A percentile compares a stretch with the other conserved stretches of the same genome.
phyloP scores from a whole-genome alignment of 2,797 vertebrate genomes.

The Pangasius larnaudii region DNA sequence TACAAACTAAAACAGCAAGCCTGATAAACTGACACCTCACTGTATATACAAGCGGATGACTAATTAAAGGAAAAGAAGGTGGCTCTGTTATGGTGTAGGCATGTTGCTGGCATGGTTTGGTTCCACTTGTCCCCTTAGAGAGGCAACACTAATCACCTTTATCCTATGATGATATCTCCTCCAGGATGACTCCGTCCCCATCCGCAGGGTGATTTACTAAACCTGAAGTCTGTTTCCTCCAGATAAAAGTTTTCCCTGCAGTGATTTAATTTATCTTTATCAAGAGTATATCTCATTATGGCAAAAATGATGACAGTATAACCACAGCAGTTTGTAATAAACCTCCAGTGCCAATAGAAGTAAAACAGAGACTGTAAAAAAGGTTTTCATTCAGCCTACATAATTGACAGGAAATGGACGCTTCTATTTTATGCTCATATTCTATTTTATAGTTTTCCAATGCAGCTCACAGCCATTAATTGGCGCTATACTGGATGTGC shows the following conservation, averaged over 20 bases:
- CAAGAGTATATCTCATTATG: neutral
- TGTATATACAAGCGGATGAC: neutral
- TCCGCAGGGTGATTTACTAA: neutral
- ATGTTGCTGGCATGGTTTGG: neutral
- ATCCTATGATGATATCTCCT: neutral
- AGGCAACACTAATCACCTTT: slow-evolving; percentile 11
- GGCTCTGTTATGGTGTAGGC: neutral
- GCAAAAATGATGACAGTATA: neutral
- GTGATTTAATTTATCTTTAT: neutral
- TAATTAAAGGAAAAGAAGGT: neutral
- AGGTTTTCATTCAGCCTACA: neutral
- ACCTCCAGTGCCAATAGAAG: neutral
- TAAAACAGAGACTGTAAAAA: neutral
- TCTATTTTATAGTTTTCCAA: neutral
- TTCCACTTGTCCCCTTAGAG: neutral
- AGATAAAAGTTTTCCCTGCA: neutral
- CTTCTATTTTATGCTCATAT: neutral
- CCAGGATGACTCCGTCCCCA: neutral
- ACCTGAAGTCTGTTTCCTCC: slow-evolving; percentile 4
- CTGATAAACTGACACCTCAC: neutral
- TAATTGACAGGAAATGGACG: neutral
- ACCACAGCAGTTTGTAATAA: neutral
- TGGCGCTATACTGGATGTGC: neutral
- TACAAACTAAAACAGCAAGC: neutral
- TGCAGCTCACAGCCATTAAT: neutral